Base-by-base conservation (phyloP, 2,888 invertebrate species). In the Habroteleia sp. region DNA sequence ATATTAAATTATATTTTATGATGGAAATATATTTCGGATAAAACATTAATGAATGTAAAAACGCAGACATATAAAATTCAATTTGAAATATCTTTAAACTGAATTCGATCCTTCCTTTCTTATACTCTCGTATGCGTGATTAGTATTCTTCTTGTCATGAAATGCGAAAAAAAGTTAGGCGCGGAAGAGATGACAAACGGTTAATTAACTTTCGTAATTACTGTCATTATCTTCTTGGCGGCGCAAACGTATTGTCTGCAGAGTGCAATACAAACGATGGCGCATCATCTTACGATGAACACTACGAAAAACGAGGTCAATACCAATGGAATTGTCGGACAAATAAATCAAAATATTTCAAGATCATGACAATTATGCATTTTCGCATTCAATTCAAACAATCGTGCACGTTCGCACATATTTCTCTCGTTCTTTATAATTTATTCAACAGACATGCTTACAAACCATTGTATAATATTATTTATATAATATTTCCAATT, bases 201-300 rank as follows among this genome's bases (percentile, higher is more conserved):
- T 46, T 72, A 76, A 76, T 76, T 76, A 76, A 63, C 68, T 72
- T 72, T 68, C 31, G 20, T 75, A 75, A 75, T 75, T 75, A 75
- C 71, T 42, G 62, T 50, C 42, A 72, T 76, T 76, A 76, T 68
- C 56, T 56, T 31, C 62, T 71, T 44, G 66, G 44, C 66, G 41
- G 71, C 39, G 66, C 66, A 72, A 66, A 72, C 31, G 66, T 48
- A 76, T 76, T 76, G 75, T 76, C 75, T 50, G 62, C 29, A 13
- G 29, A 31, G 39, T 10, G 44, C 50, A 39, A 48, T 74, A 31
- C 31, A 39, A 8, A 33, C 39, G 46, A 11, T 52, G 48, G 42
- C 52, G 42, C 50, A 73, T 16, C 13, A 60, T 54, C 71, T 75
- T 66, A 20, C 44, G 52, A 35, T 65, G 42, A 52, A 65, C 46